Evolutionary conservation across 1,140 invertebrate genomes (phyloP), one percentile per base, ranked within the genome.

Genomic region (Rhopalosiphum padi): DNA sequence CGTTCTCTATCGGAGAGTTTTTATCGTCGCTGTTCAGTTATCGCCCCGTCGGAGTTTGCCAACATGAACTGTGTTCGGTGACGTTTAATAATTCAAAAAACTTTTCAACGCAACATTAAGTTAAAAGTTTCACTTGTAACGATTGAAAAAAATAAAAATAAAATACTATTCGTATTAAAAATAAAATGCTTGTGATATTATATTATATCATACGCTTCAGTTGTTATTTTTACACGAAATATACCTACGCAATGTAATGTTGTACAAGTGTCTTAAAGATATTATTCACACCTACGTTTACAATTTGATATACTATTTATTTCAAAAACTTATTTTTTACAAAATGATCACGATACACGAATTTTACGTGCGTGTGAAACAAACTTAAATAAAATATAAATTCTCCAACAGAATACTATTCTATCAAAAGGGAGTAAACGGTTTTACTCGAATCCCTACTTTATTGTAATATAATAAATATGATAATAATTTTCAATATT

Each of bases 51-150:
- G 60, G 30, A n/a, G 60, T 77, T 77, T 77, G n/a, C 60, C 11
- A 5, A 77, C 60, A 77, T n/a, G 60, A 77, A 77, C 60, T 77
- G 60, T 30, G 30, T n/a, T 77, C 15, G 15, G 60, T 15, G 15
- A n/a, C 60, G 60, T 77, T 77, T 77, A 77, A n/a, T 77, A 77
- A 77, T 77, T 77, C 15, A 35, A 77, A 77, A 77, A 77, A 77
- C 60, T 77, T 77, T 18, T 77, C 60, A n/a, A 35, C 60, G 30
- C 60, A n/a, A 77, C 60, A 77, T 77, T 77, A 77, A 77, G 60
- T 77, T 77, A n/a, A 77, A 77, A 77, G 60, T 77, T 77, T n/a
- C 60, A 77, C n/a, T 77, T n/a, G 60, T 77, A 77, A 77, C 60
- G 30, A 77, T 77, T 77, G 60, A n/a, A 77, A n/a, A 68, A n/a